A percentile compares a stretch with the other conserved stretches of the same genome.
phyloP scores from a whole-genome alignment of 2,888 invertebrate species.

The Apamea epomidion region DNA sequence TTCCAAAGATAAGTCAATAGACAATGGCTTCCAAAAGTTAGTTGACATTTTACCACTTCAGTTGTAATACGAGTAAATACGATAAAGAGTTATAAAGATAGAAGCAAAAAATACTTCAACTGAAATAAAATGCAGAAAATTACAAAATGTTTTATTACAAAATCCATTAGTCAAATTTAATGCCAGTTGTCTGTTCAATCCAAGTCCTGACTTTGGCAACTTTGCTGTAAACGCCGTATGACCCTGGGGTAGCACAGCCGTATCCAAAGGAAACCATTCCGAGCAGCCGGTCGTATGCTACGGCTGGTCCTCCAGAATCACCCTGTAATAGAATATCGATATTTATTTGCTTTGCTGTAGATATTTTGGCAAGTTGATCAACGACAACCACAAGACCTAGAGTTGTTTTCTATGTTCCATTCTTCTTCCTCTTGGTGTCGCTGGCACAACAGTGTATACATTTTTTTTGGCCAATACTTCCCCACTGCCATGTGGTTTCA shows the following conservation, averaged over 20 bases:
- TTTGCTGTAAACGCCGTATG: constrained; percentile 87
- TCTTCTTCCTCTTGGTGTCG: not conserved
- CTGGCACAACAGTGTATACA: not conserved
- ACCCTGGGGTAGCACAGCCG: constrained; percentile 86
- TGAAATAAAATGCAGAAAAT: constrained; percentile 45
- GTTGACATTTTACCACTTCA: not conserved
- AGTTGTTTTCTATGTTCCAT: not conserved
- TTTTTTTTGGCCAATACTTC: not conserved
- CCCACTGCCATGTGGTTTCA: no score
- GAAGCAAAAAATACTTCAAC: not conserved
- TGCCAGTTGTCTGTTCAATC: constrained; percentile 81
- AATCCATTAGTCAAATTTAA: constrained; percentile 74
- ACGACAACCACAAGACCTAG: not conserved
- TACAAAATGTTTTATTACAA: constrained; percentile 60
- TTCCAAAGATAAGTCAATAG: not conserved
- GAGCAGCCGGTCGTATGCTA: constrained; percentile 79
- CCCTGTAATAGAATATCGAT: constrained; percentile 76
- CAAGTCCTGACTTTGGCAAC: constrained; percentile 84
- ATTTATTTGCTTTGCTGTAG: not conserved
- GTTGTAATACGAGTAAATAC: no score
- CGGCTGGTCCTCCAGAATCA: constrained; percentile 88
- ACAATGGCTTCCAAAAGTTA: not conserved
- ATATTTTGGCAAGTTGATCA: not conserved
- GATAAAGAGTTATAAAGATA: not conserved
- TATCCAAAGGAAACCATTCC: constrained; percentile 88